A percentile compares a stretch with the other conserved stretches of the same genome.
These are phyloP conservation scores for Zeugodacus cucurbitae DNA, from an alignment of 1,140 invertebrate genomes.

Conservation along the genomic window DNA sequence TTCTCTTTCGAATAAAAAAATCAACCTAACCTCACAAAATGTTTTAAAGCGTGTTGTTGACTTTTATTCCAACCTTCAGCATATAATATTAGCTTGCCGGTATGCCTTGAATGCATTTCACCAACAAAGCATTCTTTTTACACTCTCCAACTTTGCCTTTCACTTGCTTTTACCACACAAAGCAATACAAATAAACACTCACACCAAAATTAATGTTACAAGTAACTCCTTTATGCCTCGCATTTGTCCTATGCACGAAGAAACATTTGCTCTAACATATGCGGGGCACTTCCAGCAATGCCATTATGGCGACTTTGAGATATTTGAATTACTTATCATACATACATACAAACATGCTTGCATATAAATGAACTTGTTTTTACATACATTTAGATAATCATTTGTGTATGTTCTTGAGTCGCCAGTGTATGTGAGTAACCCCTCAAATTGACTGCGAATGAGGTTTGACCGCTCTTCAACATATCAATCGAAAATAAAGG, in stretches of 20 bases:
- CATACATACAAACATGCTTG: background rate
- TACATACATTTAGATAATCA: background rate
- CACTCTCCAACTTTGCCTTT: background rate
- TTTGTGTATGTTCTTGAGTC: background rate
- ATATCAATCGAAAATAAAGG: background rate
- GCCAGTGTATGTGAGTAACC: background rate
- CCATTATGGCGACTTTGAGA: background rate
- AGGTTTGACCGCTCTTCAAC: background rate
- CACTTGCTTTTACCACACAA: background rate
- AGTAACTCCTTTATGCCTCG: background rate
- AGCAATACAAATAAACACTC: background rate
- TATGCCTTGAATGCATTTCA: too few species aligned
- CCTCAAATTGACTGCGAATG: background rate
- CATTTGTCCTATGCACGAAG: background rate
- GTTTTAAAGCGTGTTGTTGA: too few species aligned
- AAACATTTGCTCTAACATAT: background rate
- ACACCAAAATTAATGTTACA: background rate
- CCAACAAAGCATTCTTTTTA: background rate
- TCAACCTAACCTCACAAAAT: too few species aligned
- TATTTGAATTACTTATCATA: background rate
- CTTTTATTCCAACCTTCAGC: too few species aligned
- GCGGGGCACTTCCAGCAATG: background rate
- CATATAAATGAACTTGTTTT: background rate
- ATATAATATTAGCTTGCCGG: too few species aligned
- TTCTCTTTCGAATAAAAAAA: too few species aligned